phyloP scores from a whole-genome alignment of 2,113 vertebrate species.

The Guaruba guarouba region DNA sequence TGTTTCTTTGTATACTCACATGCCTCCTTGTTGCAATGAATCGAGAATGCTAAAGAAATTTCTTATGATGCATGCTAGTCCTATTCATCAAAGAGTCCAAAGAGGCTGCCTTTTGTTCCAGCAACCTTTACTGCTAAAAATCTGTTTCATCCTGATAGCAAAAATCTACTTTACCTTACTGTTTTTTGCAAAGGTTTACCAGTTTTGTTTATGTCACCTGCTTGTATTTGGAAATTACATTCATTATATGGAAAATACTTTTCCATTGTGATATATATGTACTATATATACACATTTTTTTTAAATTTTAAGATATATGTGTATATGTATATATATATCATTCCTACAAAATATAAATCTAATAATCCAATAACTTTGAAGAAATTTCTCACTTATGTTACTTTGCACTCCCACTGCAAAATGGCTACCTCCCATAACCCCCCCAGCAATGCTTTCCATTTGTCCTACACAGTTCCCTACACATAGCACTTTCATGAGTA shows the following conservation, averaged over 20 bases:
- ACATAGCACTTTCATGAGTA: neutral
- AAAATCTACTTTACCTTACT: neutral
- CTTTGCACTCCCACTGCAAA: neutral
- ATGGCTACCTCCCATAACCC: neutral
- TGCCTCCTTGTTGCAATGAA: neutral
- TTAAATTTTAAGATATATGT: neutral
- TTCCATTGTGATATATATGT: neutral
- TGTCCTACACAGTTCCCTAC: neutral
- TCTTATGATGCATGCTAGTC: neutral
- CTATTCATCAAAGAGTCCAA: neutral
- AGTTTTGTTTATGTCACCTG: neutral
- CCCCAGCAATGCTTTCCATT: neutral
- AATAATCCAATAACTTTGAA: neutral
- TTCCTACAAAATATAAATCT: neutral
- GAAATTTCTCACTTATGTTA: neutral
- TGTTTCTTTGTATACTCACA: neutral
- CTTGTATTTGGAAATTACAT: neutral
- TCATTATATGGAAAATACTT: neutral
- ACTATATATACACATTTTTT: neutral
- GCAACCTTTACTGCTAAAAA: neutral
- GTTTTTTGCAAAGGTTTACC: neutral
- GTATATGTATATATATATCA: neutral
- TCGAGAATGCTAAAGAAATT: neutral
- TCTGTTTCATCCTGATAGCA: neutral
- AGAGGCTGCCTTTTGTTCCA: neutral